A percentile compares a stretch with the other conserved stretches of the same genome.
Conservation (phyloP, 2,113 vertebrate genomes). For the Planiliza haematocheilus region DNA sequence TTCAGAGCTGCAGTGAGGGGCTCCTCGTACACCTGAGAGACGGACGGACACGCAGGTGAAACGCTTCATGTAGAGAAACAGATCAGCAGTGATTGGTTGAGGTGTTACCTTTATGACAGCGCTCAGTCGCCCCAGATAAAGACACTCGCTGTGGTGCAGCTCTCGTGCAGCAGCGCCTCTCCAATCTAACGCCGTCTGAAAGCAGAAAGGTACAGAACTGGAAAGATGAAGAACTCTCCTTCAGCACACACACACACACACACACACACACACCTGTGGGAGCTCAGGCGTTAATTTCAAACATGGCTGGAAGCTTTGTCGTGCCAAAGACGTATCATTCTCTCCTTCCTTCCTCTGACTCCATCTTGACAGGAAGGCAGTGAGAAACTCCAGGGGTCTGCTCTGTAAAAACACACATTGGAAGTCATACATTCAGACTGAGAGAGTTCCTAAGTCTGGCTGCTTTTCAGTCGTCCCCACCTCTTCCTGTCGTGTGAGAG, state of each 20-base stretch:
- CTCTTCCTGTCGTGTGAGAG: slow-evolving; percentile 73
- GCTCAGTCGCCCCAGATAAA: slow-evolving; percentile 79
- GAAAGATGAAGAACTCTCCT: no score
- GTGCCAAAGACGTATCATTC: slow-evolving; percentile 30
- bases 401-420: slow-evolving; percentile 62
- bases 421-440: no score
- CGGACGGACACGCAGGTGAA: neutral
- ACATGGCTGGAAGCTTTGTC: slow-evolving; percentile 18
- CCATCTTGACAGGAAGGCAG: slow-evolving; percentile 78
- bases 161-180: slow-evolving; percentile 76
- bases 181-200: slow-evolving; percentile 74
- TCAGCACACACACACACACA: neutral
- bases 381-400: slow-evolving; percentile 84
- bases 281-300: neutral
- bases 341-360: slow-evolving; percentile 35
- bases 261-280: slow-evolving; percentile 67
- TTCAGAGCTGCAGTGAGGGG: slow-evolving; percentile 85
- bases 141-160: slow-evolving; percentile 82
- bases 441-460: no score
- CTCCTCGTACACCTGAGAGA: slow-evolving; percentile 77
- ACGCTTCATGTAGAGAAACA: no score
- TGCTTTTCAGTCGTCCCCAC: slow-evolving; percentile 65
- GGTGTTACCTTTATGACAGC: slow-evolving; percentile 68
- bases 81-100: no score
- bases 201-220: neutral